Base-by-base conservation (phyloP, 2,113 vertebrate genomes). In the Varanus salvator region DNA sequence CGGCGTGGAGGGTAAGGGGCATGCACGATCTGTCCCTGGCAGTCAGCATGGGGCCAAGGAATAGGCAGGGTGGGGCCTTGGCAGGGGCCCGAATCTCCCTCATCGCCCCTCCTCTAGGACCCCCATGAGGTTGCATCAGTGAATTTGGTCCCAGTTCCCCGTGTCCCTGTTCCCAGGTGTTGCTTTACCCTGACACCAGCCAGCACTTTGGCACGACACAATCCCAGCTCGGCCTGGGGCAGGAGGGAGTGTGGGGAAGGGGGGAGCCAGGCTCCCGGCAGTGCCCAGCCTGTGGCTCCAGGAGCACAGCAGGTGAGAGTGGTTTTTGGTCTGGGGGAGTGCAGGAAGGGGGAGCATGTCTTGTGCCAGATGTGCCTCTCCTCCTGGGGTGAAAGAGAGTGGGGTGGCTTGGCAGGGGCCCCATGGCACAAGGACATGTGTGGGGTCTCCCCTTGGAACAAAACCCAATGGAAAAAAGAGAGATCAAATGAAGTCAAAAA, bases 111-210 rank as follows among this genome's bases (percentile, higher is more conserved):
- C 50, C 92, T 87, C 95, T 91, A 85, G 31, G 85, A 91, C 92
- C 86, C 91, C 94, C 93, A 0, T 89, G 87, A 84, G 92, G 96
- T 97, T 93, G 92, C 86, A 12, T 94, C 92, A 95, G 89, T 96
- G 93, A 94, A 93, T 95, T 96, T 96, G 96, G 96, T 96, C 96
- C 94, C 93, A 86, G 92, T 90, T 94, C 74, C 74, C 38, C 44
- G 12, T 92, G 11, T 91, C 90, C 89, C 92, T 91, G 92, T 88
- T 3, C 91, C 84, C 91, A 92, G 93, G 27, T 60, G n/a, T 57
- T 81, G 34, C 54, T 69, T 93, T 89, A 92, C 94, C 57, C 29
- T 44, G 38, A 52, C 82, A 31, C 78, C 48, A 44, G 71, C 80
- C 38, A 44, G 71, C 71, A 54, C 91, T 93, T 95, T 92, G 95